phyloP scores from a whole-genome alignment of 2,797 vertebrate genomes.

The Molossus alvarezi region DNA sequence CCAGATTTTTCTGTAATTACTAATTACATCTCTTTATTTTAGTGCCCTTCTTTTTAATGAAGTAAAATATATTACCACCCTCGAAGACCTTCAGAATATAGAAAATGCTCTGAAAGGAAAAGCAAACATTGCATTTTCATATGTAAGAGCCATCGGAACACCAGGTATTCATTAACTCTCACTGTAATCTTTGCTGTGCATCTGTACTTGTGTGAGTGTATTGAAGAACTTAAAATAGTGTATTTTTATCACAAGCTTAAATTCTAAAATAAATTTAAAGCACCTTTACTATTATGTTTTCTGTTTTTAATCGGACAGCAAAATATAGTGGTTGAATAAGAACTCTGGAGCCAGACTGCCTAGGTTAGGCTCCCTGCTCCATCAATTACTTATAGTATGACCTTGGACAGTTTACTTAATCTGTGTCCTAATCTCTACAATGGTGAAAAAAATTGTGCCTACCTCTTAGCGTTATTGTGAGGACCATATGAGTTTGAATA shows the following conservation, averaged over 20 bases:
- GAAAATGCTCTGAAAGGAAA: constrained; percentile 93
- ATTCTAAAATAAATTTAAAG: constrained; percentile 55
- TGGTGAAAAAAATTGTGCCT: constrained; percentile 15
- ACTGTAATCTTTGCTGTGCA: constrained; percentile 12
- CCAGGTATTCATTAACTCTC: constrained; percentile 91
- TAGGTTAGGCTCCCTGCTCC: background rate
- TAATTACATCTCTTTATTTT: constrained; percentile 79
- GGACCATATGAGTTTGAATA: constrained; percentile 38
- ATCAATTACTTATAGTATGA: background rate
- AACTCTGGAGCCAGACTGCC: background rate
- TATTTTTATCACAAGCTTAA: background rate
- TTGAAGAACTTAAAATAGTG: background rate
- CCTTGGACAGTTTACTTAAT: background rate
- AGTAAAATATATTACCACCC: constrained; percentile 94
- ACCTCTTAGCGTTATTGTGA: constrained; percentile 50
- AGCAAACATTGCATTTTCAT: constrained; percentile 93
- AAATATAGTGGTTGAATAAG: background rate
- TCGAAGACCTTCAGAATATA: constrained; percentile 92
- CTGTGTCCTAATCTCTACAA: background rate
- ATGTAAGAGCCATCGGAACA: constrained; percentile 95
- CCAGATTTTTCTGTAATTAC: background rate
- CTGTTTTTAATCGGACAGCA: background rate
- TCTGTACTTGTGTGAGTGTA: background rate
- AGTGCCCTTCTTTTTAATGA: constrained; percentile 97
- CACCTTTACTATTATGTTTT: background rate